Base-by-base conservation (phyloP, 1,140 invertebrate genomes). In the Drosophila pruinosa region DNA sequence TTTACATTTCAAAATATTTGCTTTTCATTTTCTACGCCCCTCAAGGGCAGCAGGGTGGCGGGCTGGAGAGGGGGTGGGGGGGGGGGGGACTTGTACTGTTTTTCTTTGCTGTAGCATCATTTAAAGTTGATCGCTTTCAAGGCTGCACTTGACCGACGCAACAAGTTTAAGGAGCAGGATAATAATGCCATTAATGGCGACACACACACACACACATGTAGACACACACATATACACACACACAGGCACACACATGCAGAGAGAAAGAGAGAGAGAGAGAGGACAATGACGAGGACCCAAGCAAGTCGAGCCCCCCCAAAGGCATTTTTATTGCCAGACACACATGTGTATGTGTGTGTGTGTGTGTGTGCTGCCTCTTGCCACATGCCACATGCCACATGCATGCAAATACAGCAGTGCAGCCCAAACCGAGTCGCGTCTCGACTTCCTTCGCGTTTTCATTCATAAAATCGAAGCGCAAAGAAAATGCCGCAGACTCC, bases 401-500 rank as follows among this genome's bases (percentile, higher is more conserved):
- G 57, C 78, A 82, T 82, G 78, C 78, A 82, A 82, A 82, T 82
- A 67, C 72, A 76, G 54, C 56, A 48, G 36, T 72, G 76, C 73
- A 81, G 53, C 59, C 41, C 65, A 75, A 52, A 67, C 77, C 78
- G 81, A 80, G 78, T 81, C 78, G 78, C 78, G 78, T 72, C 72
- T 56, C 72, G 68, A 68, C 72, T 28, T 47, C 26, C 47, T 72
- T 75, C 72, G 72, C 73, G 81, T 71, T 82, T 82, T 82, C 78
- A 82, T 82, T 82, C 78, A 82, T 82, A 82, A 82, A 82, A 82
- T 82, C 78, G 78, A 82, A 82, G 78, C 82, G 79, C 75, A 83
- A 82, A 74, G 78, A 82, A 80, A 81, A 80, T 76, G 78, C 77
- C 71, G 61, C 57, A 73, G 73, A 61, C 63, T 41, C 3, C 31